Evolutionary conservation across 2,113 vertebrate species (phyloP), one percentile per base, ranked within the genome.

Genomic region (Tachysurus vachellii): DNA sequence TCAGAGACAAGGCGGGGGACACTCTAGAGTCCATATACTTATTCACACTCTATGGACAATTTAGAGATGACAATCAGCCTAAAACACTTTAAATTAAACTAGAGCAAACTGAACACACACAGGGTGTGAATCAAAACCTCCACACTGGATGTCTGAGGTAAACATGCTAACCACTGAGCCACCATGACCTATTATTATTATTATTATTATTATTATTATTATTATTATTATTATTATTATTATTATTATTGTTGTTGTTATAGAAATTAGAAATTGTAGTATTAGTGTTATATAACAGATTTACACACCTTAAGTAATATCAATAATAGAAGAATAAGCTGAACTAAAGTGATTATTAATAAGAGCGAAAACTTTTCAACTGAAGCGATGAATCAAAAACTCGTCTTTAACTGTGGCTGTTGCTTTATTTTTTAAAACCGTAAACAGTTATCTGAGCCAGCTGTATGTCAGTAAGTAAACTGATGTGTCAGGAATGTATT

Each of bases 401-500:
- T 44, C 80, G 28, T 47, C 21, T 47, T 50, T 62, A 44, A 53
- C 54, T 6, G 13, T 77, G 12, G 47, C 62, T 53, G 82, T 68
- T 53, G 44, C 8, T 42, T 54, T 11, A 36, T 31, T 80, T 79
- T 57, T 44, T 19, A 1, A 4, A 0, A 3, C 17, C 11, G 10
- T 75, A 77, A 77, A 47, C 47, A 68, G 62, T 53, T 66, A 53
- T 66, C 42, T 70, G 64, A 54, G 19, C 50, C 83, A 84, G 70
- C 36, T 76, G 56, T 59, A 28, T n/a, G 36, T 47, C 68, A 57
- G 26, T 36, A 26, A 44, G 44, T 59, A 76, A 61, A 81, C 31
- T 26, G 56, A 81, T 83, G 82, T 56, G 64, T 70, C 62, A 68
- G n/a, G 82, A 83, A 70, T 83, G 61, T 21, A 70, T 54, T 70